phyloP scores from a whole-genome alignment of 2,797 vertebrate species.

The Dendrocincla tyrannina region DNA sequence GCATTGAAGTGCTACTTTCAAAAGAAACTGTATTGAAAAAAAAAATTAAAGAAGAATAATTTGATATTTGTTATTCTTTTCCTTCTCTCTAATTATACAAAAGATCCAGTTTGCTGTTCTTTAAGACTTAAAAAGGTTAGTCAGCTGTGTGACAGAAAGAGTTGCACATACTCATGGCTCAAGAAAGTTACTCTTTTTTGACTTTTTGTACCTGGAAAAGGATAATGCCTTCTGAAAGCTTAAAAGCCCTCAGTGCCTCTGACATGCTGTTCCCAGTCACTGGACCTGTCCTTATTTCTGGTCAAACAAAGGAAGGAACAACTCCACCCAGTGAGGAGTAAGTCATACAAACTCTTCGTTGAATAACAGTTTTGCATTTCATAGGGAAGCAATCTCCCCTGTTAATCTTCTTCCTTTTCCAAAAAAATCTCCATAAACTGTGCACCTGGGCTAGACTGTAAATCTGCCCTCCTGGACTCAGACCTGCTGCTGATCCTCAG shows the following conservation, averaged over 20 bases:
- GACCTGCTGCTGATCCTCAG: neutral
- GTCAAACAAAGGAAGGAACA: neutral
- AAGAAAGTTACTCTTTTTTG: neutral
- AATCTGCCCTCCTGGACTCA: neutral
- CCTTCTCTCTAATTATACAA: neutral
- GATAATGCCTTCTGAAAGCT: neutral
- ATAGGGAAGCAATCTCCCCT: neutral
- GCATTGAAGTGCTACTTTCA: neutral
- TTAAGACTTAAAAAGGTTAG: neutral
- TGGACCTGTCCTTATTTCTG: neutral
- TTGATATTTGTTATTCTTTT: neutral
- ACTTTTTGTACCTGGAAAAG: neutral
- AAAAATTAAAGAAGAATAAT: neutral
- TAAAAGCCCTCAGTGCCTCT: neutral
- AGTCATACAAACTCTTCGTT: neutral
- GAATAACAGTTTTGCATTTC: neutral
- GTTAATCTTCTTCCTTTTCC: neutral
- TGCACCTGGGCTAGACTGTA: neutral
- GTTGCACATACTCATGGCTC: neutral
- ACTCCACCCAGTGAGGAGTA: neutral
- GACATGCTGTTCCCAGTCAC: accelerated
- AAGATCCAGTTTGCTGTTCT: neutral
- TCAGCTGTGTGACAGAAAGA: neutral
- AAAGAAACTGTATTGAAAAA: neutral
- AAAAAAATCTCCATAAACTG: neutral